These are phyloP conservation scores for Cremastinae sp. DNA, from an alignment of 2,888 invertebrate genomes.

Conservation along the genomic window DNA sequence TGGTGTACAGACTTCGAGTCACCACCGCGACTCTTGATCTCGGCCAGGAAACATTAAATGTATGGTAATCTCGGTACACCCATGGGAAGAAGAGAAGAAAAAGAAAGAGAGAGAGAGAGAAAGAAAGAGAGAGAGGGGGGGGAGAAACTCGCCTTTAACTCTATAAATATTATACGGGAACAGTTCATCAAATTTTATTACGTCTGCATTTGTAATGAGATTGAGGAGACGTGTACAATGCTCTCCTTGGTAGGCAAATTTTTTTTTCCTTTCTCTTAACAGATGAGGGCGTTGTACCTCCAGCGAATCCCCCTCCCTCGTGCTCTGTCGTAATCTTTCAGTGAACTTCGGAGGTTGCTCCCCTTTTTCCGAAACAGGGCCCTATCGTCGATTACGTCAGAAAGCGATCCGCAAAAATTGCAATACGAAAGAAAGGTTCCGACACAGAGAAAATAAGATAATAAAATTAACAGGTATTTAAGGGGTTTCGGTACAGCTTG, in stretches of 20 bases:
- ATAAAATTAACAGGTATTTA: constrained; percentile 10
- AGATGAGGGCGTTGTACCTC: not conserved
- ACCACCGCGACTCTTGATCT: too few relatives aligned
- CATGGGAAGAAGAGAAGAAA: too few relatives aligned
- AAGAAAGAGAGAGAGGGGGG: too few relatives aligned
- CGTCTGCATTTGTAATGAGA: constrained; percentile 62
- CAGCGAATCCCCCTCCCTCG: constrained; percentile 4
- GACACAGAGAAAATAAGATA: not conserved
- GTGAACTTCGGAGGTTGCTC: constrained; percentile 49
- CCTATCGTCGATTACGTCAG: too few relatives aligned
- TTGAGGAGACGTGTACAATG: constrained; percentile 56
- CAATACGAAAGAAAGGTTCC: not conserved
- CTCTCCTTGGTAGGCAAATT: constrained; percentile 4
- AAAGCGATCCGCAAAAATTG: not conserved
- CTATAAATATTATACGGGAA: constrained; percentile 59
- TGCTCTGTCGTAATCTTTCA: not conserved
- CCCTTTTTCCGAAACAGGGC: too few relatives aligned
- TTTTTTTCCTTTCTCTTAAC: not conserved
- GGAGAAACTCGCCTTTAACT: constrained; percentile 42
- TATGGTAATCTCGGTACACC: constrained; percentile 54
- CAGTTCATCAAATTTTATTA: constrained; percentile 62
- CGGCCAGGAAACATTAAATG: constrained; percentile 59
- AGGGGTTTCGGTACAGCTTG: not conserved
- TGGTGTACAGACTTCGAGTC: too few relatives aligned
- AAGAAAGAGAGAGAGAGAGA: too few relatives aligned